Base-by-base conservation (phyloP, 2,113 vertebrate species). In the Rhea pennata region DNA sequence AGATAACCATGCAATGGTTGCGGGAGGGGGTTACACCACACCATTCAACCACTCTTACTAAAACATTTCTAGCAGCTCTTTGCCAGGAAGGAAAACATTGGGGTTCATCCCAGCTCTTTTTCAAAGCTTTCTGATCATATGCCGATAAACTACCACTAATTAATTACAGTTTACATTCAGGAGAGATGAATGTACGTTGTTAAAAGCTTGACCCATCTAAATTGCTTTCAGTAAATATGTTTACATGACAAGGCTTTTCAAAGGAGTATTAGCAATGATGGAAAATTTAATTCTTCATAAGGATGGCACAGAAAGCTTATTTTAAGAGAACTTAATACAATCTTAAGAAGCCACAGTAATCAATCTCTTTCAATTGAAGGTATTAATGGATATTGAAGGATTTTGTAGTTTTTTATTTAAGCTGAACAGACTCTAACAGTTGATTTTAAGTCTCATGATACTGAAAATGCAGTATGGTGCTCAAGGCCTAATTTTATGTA, bases 1-100 rank as follows among this genome's bases (percentile, higher is more conserved):
- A 46, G 67, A 95, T 97, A 93, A 97, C 9, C 77, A 20, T 83
- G 33, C 81, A 97, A 94, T 75, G 88, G 87, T 90, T 96, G 65
- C 65, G 83, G 53, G 66, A 93, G 71, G 70, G 22, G 89, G 87
- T 77, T 95, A 58, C 26, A 76, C 69, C 79, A n/a, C 46, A 65
- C 53, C 71, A 70, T 71, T 95, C 95, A 97, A 93, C 78, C 31
- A 33, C 0, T 2, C 20, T 81, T 83, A 94, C 74, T 87, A 69
- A 92, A 92, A 31, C 78, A 59, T 80, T 93, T 95, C 93, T 50
- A 72, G 74, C 54, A 61, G 70, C 51, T 71, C 23, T 88, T 81
- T 88, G 15, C 31, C 3, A 36, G 70, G 84, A 92, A 88, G 66
- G 33, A 83, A 56, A 92, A 39, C 51, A 12, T 6, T 58, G 12